These are phyloP conservation scores for Tipula unca DNA, from an alignment of 2,888 invertebrate species.

Conservation along the genomic window DNA sequence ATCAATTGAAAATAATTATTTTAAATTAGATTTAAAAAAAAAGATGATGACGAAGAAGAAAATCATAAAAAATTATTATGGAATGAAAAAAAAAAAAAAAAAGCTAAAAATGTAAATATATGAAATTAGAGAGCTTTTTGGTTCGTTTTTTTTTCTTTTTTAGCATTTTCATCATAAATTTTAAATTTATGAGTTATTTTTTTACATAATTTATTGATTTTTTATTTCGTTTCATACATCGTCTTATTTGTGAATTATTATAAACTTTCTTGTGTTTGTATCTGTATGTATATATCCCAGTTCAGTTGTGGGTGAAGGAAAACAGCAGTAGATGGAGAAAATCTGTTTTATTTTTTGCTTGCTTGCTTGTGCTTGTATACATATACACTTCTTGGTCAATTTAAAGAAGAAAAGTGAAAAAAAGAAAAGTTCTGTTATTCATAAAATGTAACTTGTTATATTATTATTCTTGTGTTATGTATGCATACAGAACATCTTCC, in stretches of 20 bases:
- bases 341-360: neutral
- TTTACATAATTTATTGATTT: neutral
- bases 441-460: neutral
- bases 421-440: neutral
- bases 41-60: neutral
- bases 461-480: neutral
- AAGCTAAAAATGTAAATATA: neutral
- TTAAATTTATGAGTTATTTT: neutral
- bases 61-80: neutral
- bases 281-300: neutral
- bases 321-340: neutral
- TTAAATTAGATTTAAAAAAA: neutral
- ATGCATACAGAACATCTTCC: neutral
- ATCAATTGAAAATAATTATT: conserved; percentile 8
- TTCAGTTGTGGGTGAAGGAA: neutral
- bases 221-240: neutral
- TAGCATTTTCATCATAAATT: neutral
- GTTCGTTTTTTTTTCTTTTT: neutral
- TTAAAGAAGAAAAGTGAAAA: neutral
- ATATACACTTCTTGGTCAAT: neutral
- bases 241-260: neutral
- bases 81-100: too few species aligned
- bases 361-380: neutral
- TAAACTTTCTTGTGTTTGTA: neutral
- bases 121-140: neutral